phyloP scores from a whole-genome alignment of 2,113 vertebrate genomes.

The Corythaeola cristata region DNA sequence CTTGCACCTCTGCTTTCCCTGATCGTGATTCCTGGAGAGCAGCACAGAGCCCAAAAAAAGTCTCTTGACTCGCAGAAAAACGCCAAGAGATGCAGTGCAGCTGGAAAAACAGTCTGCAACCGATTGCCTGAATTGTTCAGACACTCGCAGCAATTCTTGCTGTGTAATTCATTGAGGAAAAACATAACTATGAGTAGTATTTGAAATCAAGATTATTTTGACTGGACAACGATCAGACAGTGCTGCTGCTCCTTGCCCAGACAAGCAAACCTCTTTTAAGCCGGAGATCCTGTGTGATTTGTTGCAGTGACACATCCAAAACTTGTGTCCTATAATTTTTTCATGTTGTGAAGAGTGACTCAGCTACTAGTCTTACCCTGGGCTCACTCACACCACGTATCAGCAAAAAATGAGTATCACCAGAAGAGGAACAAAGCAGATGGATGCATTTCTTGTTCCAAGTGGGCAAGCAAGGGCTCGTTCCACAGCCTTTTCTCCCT shows the following conservation, averaged over 20 bases:
- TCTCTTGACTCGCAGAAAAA: neutral
- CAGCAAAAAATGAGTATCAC: neutral
- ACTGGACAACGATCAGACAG: neutral
- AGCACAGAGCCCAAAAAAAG: neutral
- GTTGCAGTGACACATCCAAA: neutral
- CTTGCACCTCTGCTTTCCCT: neutral
- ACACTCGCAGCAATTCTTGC: neutral
- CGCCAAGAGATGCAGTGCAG: neutral
- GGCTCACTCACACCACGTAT: neutral
- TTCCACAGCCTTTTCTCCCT: neutral
- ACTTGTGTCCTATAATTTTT: neutral
- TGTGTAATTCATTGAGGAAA: slow-evolving; percentile 30
- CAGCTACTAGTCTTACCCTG: neutral
- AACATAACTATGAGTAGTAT: slow-evolving; percentile 1
- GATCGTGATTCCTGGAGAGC: neutral
- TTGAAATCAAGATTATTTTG: slow-evolving; percentile 55
- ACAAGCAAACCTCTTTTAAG: slow-evolving; percentile 2
- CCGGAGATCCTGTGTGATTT: neutral
- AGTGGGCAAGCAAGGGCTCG: neutral
- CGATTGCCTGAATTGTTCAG: neutral
- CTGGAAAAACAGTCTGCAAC: slow-evolving; percentile 27
- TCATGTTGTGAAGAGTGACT: neutral
- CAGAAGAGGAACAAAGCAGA: neutral
- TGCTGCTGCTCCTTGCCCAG: neutral
- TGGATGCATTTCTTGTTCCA: neutral